These are phyloP conservation scores for Lepisosteus osseus DNA, from an alignment of 2,113 vertebrate species.

Conservation along the genomic window DNA sequence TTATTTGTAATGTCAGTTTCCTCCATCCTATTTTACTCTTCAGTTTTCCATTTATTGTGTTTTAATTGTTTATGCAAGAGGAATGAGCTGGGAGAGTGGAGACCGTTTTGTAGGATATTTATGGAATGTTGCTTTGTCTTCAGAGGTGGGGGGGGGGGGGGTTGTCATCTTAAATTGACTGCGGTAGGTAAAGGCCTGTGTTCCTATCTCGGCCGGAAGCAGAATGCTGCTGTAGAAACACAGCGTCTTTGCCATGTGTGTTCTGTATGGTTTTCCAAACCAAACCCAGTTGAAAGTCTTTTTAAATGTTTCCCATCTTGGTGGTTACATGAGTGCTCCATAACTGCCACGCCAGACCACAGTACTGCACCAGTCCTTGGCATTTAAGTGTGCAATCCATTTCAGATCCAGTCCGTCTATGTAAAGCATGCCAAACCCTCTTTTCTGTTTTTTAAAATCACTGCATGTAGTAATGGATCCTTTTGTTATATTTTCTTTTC, in stretches of 20 bases:
- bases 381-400: slow-evolving; percentile 13
- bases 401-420: slow-evolving; percentile 20
- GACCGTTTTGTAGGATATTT: no score
- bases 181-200: no score
- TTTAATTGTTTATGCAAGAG: no score
- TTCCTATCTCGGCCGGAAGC: no score
- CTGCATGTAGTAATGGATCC: slow-evolving; percentile 69
- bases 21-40: no score
- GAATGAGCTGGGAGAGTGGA: no score
- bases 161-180: no score
- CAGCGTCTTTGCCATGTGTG: no score
- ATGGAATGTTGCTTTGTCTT: no score
- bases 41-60: no score
- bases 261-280: slow-evolving; percentile 42
- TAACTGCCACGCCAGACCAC: not conserved
- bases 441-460: slow-evolving; percentile 58
- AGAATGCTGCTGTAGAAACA: no score
- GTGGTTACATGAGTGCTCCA: slow-evolving; percentile 35
- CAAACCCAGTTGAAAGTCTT: slow-evolving; percentile 62
- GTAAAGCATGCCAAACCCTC: slow-evolving; percentile 29
- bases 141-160: not conserved
- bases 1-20: no score
- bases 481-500: slow-evolving; percentile 69
- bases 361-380: slow-evolving; percentile 9
- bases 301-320: slow-evolving; percentile 65